Base-by-base conservation (phyloP, 2,888 invertebrate species). In the Dascillus cervinus region DNA sequence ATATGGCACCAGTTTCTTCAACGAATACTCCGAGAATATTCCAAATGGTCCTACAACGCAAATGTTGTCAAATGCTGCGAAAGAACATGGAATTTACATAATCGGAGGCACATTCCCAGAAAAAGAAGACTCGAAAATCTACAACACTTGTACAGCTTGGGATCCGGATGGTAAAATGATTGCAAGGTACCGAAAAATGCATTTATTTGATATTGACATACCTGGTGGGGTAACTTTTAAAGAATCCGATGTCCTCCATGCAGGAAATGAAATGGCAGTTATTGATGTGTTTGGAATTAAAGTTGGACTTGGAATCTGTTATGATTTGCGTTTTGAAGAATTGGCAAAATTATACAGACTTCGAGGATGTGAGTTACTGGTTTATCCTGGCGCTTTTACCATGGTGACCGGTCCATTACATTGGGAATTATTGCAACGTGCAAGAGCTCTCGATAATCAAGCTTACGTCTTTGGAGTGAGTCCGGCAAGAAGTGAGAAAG, bases 341-440 rank as follows among this genome's bases (percentile, higher is more conserved):
- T 70, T 95, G 72, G 86, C 90, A 0, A 75, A 79, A 35, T 50
- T 84, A 3, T 82, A 85, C 65, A 69, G 82, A 3, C 35, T 57
- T 20, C 32, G 52, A 81, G 90, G 86, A 0, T 94, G 94, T 53
- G 75, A 88, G 31, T 62, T 95, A 49, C 65, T 96, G 13, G 67
- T 96, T 12, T 96, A 92, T 67, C 96, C 96, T 1, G 94, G 84
- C 13, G 94, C 95, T 1, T 96, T 96, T 65, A 96, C 92, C 65
- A 87, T 88, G 86, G 91, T 89, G 1, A 96, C 96, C 0, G 96
- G 96, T 0, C 92, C 94, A 1, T 67, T 80, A 32, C 95, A 96
- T 64, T 97, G 94, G 92, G 85, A 91, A 56, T 62, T 91, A 3
- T 67, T 96, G 10, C 82, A 79, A 36, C 72, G 86, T 24, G 75